Evolutionary conservation across 2,113 vertebrate species (phyloP).

Genomic region (Aspiorhynchus laticeps): DNA sequence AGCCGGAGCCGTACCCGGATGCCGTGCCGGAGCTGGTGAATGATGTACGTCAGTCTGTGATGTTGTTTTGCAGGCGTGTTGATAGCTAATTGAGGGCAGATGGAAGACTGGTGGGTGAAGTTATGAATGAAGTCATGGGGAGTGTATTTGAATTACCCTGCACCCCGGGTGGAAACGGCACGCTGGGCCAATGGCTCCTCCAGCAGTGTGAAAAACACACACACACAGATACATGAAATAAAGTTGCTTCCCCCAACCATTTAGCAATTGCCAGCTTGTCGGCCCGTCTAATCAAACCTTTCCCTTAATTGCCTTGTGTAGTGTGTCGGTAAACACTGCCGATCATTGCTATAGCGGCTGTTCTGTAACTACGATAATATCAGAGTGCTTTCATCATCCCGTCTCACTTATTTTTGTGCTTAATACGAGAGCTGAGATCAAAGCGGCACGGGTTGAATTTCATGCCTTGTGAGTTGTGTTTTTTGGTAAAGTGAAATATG

Average conservation of each 20-base stretch:
- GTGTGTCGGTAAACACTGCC: slow-evolving; percentile 8
- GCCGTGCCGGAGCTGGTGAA: slow-evolving; percentile 54
- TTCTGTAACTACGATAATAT: slow-evolving; percentile 18
- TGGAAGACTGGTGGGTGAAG: slow-evolving; percentile 21
- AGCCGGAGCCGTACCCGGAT: background rate
- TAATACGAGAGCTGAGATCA: slow-evolving; percentile 44
- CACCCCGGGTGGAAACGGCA: slow-evolving; percentile 32
- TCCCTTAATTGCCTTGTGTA: background rate
- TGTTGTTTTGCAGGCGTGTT: background rate
- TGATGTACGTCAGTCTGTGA: slow-evolving; percentile 27
- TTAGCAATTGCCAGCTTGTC: background rate
- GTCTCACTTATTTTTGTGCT: slow-evolving; percentile 26
- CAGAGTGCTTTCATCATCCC: slow-evolving; percentile 11
- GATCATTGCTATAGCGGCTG: slow-evolving; percentile 14
- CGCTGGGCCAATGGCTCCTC: slow-evolving; percentile 8
- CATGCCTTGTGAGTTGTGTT: slow-evolving; percentile 41
- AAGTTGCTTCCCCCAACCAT: background rate
- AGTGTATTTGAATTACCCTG: slow-evolving; percentile 39
- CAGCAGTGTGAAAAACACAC: slow-evolving; percentile 17
- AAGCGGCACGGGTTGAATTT: slow-evolving; percentile 37
- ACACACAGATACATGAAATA: slow-evolving; percentile 24
- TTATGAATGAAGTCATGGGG: slow-evolving; percentile 47
- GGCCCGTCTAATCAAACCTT: slow-evolving; percentile 21
- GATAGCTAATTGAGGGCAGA: slow-evolving; percentile 27
- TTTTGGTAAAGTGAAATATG: slow-evolving; percentile 35